A percentile compares a stretch with the other conserved stretches of the same genome.
Evolutionary conservation across 2,888 invertebrate species (phyloP).

Genomic region (Phrixothrix hirtus): DNA sequence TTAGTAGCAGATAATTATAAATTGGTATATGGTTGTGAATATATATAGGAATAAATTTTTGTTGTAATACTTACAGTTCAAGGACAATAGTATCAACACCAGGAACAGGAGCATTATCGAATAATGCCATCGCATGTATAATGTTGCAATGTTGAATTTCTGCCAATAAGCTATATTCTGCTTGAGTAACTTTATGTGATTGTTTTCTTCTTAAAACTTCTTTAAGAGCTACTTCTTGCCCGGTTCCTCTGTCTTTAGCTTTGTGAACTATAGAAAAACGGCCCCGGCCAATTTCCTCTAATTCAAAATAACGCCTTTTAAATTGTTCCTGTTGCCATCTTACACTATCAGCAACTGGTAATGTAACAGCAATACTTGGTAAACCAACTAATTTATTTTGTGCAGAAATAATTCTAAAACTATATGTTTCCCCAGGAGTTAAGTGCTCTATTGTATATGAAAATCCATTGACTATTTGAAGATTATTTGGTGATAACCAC

Average conservation of each 20-base stretch:
- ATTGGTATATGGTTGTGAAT: too few relatives aligned
- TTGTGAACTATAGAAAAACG: slow-evolving; percentile 73
- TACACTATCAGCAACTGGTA: slow-evolving; percentile 66
- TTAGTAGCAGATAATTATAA: too few relatives aligned
- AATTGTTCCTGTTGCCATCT: slow-evolving; percentile 73
- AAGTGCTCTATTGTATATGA: slow-evolving; percentile 61
- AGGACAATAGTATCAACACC: slow-evolving; percentile 75
- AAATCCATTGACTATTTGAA: slow-evolving; percentile 55
- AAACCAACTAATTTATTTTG: slow-evolving; percentile 65
- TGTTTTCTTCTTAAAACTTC: slow-evolving; percentile 67
- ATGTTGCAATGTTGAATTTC: slow-evolving; percentile 73
- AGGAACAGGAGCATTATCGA: slow-evolving; percentile 72
- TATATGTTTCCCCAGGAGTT: slow-evolving; percentile 68
- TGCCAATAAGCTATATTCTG: slow-evolving; percentile 72
- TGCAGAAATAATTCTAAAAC: slow-evolving; percentile 68
- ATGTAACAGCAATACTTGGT: slow-evolving; percentile 65
- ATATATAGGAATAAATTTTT: background rate
- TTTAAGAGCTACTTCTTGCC: slow-evolving; percentile 76
- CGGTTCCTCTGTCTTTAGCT: slow-evolving; percentile 75
- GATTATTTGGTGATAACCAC: slow-evolving; percentile 61
- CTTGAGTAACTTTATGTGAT: slow-evolving; percentile 67
- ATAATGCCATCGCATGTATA: slow-evolving; percentile 74
- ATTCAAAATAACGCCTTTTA: slow-evolving; percentile 63
- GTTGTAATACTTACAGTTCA: slow-evolving; percentile 65
- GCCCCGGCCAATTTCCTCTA: slow-evolving; percentile 73